These are phyloP conservation scores for Merluccius polli DNA, from an alignment of 2,797 vertebrate genomes.

Conservation along the genomic window DNA sequence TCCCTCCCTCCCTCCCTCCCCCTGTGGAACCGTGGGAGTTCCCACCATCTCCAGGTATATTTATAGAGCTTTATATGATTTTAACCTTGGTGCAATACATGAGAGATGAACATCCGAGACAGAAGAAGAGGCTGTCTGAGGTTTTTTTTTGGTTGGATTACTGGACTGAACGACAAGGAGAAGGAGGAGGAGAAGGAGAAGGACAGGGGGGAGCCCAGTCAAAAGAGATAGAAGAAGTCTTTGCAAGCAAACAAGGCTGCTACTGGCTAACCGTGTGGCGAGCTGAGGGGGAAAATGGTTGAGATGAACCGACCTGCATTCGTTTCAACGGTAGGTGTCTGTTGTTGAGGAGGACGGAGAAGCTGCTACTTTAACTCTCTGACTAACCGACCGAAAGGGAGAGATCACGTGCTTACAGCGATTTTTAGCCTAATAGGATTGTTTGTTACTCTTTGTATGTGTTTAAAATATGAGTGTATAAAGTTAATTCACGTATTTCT, in stretches of 20 bases:
- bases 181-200: not conserved
- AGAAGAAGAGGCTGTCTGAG: slow-evolving; percentile 14
- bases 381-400: slow-evolving; percentile 22
- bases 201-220: not conserved
- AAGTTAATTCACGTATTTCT: slow-evolving; percentile 54
- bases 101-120: not conserved
- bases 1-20: slow-evolving; percentile 23
- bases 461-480: slow-evolving; percentile 62
- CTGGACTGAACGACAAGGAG: slow-evolving; percentile 17
- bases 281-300: slow-evolving; percentile 54
- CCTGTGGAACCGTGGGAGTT: not conserved
- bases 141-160: slow-evolving; percentile 18
- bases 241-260: slow-evolving; percentile 22
- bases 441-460: slow-evolving; percentile 69
- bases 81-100: not conserved
- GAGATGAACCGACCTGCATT: slow-evolving; percentile 65
- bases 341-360: slow-evolving; percentile 32
- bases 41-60: not conserved
- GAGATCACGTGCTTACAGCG: slow-evolving; percentile 34
- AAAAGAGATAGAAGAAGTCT: not conserved
- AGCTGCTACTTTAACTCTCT: slow-evolving; percentile 48
- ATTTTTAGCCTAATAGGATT: slow-evolving; percentile 43
- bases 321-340: slow-evolving; percentile 26
- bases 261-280: slow-evolving; percentile 43
- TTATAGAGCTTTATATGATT: not conserved